These are phyloP conservation scores for Platynereis dumerilii DNA, from an alignment of 2,888 invertebrate genomes.

Conservation along the genomic window DNA sequence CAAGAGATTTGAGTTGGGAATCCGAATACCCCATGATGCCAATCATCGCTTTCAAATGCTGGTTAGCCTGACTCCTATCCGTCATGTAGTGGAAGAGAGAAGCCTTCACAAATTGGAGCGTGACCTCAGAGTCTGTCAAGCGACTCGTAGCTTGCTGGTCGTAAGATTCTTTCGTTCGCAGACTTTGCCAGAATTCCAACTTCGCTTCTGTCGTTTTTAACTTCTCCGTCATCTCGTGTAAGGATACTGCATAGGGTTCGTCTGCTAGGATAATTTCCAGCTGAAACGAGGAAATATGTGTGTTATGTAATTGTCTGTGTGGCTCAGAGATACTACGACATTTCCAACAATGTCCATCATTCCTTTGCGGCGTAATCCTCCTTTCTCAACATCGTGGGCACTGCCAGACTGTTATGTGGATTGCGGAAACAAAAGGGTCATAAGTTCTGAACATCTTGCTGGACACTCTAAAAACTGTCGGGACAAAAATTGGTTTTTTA, in stretches of 20 bases:
- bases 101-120: constrained; percentile 52
- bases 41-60: constrained; percentile 55
- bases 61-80: constrained; percentile 39
- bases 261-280: constrained; percentile 45
- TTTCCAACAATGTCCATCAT: too few species aligned
- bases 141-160: constrained; percentile 45
- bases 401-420: too few species aligned
- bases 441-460: too few species aligned
- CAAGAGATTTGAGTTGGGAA: constrained; percentile 32
- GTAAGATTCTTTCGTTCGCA: constrained; percentile 50
- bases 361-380: too few species aligned
- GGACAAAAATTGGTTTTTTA: too few species aligned
- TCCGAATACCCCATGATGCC: constrained; percentile 53
- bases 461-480: too few species aligned
- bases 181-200: constrained; percentile 56
- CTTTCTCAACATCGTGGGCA: too few species aligned
- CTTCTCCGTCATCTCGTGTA: constrained; percentile 51
- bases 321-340: too few species aligned
- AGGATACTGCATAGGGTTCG: constrained; percentile 41
- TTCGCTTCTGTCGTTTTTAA: constrained; percentile 51
- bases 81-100: constrained; percentile 57
- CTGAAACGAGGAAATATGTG: constrained; percentile 38
- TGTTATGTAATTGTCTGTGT: too few species aligned
- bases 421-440: too few species aligned
- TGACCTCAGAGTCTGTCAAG: constrained; percentile 52